Conservation (phyloP, 2,113 vertebrate genomes). For the Melanostigma gelatinosum region DNA sequence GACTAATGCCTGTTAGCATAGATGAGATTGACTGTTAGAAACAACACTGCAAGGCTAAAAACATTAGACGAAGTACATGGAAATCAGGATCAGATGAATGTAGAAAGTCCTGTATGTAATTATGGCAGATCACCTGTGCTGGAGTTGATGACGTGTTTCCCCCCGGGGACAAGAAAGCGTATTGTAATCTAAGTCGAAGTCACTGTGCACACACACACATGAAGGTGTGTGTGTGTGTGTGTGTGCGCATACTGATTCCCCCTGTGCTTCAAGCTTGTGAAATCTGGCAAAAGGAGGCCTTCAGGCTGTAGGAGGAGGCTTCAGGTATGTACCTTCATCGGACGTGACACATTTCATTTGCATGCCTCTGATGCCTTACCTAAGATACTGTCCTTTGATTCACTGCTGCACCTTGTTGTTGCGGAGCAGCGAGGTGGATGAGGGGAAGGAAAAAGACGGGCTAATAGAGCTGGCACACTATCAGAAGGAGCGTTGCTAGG, state of each 20-base stretch:
- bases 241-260: background rate
- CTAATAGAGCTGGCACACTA: conserved; percentile 66
- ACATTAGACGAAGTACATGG: background rate
- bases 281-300: background rate
- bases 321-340: conserved; percentile 27
- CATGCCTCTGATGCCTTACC: conserved; percentile 52
- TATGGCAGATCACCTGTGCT: conserved; percentile 12
- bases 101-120: background rate
- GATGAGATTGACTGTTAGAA: background rate
- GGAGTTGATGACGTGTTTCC: background rate
- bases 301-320: conserved; percentile 6
- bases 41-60: background rate
- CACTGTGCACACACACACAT: conserved; percentile 9
- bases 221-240: background rate
- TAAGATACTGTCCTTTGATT: conserved; percentile 57
- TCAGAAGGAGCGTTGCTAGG: conserved; percentile 80
- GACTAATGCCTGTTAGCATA: background rate
- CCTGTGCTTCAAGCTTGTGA: background rate
- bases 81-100: background rate
- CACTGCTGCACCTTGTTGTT: conserved; percentile 66
- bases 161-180: background rate
- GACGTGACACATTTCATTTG: conserved; percentile 52
- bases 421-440: conserved; percentile 66
- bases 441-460: conserved; percentile 59
- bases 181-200: conserved; percentile 12